phyloP scores from a whole-genome alignment of 2,797 vertebrate species.

The Gymnoscopelus microlampas region DNA sequence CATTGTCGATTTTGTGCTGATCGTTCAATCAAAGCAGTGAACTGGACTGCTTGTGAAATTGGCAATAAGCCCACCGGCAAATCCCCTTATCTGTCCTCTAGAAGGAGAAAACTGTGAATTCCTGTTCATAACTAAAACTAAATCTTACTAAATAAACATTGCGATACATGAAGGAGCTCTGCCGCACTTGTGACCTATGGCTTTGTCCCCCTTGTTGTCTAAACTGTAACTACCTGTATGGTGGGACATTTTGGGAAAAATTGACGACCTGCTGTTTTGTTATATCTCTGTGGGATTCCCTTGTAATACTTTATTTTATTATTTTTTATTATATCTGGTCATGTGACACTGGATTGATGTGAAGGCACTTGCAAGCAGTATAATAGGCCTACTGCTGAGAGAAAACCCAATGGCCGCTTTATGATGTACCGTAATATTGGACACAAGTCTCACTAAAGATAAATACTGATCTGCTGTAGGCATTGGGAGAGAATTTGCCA shows the following conservation, averaged over 20 bases:
- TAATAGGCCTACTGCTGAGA: conserved; percentile 41
- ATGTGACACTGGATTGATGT: conserved; percentile 75
- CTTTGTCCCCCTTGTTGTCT: conserved; percentile 51
- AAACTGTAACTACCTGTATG: neutral
- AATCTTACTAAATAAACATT: conserved; percentile 49
- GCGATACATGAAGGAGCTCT: conserved; percentile 47
- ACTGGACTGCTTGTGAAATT: conserved; percentile 62
- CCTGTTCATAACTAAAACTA: conserved; percentile 66
- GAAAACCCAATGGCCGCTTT: conserved; percentile 6
- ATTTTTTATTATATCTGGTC: conserved; percentile 58
- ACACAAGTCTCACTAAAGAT: conserved; percentile 38
- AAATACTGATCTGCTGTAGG: conserved; percentile 30
- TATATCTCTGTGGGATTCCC: conserved; percentile 52
- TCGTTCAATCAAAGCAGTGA: conserved; percentile 53
- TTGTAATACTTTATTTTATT: conserved; percentile 57
- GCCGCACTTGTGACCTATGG: conserved; percentile 50
- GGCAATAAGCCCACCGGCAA: conserved; percentile 71
- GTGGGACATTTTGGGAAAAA: conserved; percentile 30
- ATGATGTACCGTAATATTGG: conserved; percentile 27
- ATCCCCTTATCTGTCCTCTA: conserved; percentile 59
- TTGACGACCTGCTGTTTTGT: conserved; percentile 53
- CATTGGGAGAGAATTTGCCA: conserved; percentile 26
- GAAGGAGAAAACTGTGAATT: conserved; percentile 78
- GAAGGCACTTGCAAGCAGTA: conserved; percentile 60
- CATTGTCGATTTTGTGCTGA: conserved; percentile 54